phyloP scores from a whole-genome alignment of 2,113 vertebrate genomes.

The Salvelinus fontinalis region DNA sequence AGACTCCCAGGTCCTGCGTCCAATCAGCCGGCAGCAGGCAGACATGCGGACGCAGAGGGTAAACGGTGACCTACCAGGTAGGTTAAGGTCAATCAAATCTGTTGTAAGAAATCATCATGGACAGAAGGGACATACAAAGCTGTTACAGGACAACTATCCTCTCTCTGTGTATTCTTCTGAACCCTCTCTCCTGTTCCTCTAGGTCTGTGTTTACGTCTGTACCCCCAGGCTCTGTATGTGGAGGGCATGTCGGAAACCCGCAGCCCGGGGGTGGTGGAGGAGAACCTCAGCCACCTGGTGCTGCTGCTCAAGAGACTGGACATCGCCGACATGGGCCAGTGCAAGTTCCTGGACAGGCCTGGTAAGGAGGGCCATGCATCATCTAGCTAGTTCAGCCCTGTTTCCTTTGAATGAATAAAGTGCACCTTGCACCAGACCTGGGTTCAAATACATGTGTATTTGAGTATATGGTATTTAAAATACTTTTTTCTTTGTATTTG shows the following conservation, averaged over 20 bases:
- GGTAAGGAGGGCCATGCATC: conserved; percentile 58
- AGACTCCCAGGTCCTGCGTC: conserved; percentile 85
- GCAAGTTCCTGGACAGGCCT: conserved; percentile 84
- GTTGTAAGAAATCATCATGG: too few relatives aligned
- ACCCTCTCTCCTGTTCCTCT: neutral
- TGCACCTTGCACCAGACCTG: too few relatives aligned
- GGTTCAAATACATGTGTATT: too few relatives aligned
- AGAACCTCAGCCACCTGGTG: conserved; percentile 84
- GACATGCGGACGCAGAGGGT: conserved; percentile 81
- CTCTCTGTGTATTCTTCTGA: neutral
- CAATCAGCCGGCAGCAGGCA: conserved; percentile 89
- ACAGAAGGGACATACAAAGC: neutral
- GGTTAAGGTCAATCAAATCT: conserved; percentile 22
- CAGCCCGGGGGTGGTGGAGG: conserved; percentile 80
- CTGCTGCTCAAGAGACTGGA: conserved; percentile 85
- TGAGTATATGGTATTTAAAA: too few relatives aligned
- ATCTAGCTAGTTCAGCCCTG: too few relatives aligned
- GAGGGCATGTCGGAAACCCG: conserved; percentile 72
- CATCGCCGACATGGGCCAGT: conserved; percentile 85
- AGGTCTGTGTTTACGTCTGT: conserved; percentile 90
- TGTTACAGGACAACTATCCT: neutral
- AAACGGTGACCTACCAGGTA: conserved; percentile 74
- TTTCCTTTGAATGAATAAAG: neutral
- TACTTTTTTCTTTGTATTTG: too few relatives aligned
- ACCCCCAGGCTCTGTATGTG: conserved; percentile 77